phyloP scores from a whole-genome alignment of 2,888 invertebrate genomes.

The Himalopsyche japonica region DNA sequence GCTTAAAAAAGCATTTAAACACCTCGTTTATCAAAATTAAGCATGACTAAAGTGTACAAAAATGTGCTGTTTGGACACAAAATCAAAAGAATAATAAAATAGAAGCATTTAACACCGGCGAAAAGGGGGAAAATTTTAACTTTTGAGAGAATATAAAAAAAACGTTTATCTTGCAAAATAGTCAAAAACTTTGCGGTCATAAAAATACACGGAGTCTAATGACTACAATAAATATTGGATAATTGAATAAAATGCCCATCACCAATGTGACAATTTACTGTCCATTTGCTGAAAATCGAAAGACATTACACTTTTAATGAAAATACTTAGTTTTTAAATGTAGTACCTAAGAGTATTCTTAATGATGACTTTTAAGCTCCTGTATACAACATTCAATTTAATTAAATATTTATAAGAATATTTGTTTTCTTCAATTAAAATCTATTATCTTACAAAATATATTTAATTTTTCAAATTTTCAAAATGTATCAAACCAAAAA shows the following conservation, averaged over 20 bases:
- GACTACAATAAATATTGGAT: background rate
- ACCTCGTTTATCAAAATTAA: slow-evolving; percentile 25
- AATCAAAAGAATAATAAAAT: slow-evolving; percentile 7
- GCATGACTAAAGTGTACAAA: background rate
- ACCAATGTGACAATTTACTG: background rate
- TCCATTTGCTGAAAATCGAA: background rate
- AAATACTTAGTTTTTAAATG: background rate
- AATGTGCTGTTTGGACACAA: background rate
- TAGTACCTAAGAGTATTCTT: too few relatives aligned
- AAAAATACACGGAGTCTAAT: background rate
- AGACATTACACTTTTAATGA: background rate
- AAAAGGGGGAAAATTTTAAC: slow-evolving; percentile 8
- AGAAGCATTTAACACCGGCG: background rate
- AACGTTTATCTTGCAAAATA: background rate
- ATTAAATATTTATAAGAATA: too few relatives aligned
- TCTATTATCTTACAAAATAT: too few relatives aligned
- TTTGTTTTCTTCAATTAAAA: too few relatives aligned
- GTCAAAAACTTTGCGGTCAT: background rate
- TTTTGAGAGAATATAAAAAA: slow-evolving; percentile 17
- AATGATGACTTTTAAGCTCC: too few relatives aligned
- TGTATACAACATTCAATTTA: too few relatives aligned
- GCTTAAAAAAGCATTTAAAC: slow-evolving; percentile 1
- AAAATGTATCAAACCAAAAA: too few relatives aligned
- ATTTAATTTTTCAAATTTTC: too few relatives aligned
- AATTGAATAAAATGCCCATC: background rate